These are phyloP conservation scores for Hycleus phaleratus DNA, from an alignment of 1,140 invertebrate genomes.

Conservation along the genomic window DNA sequence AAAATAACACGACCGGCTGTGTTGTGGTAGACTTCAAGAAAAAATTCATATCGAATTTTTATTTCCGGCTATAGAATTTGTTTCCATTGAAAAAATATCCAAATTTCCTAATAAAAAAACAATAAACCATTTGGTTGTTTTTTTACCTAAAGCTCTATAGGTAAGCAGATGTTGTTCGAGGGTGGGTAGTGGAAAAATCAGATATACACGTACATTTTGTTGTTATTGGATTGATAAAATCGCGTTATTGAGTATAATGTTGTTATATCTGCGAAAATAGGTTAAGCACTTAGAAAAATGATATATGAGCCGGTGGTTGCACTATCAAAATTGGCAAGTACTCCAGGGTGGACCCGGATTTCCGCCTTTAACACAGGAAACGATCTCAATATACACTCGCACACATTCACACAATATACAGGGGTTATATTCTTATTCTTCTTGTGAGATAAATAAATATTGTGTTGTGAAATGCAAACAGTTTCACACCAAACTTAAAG, in stretches of 20 bases:
- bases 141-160: slow-evolving; percentile 15
- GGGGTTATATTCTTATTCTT: no score
- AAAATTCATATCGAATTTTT: slow-evolving; percentile 8
- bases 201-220: slow-evolving; percentile 5
- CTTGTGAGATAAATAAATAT: slow-evolving; percentile 19
- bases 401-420: no score
- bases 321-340: slow-evolving; percentile 20
- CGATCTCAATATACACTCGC: slow-evolving; percentile 16
- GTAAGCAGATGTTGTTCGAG: slow-evolving; percentile 18
- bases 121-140: slow-evolving; percentile 16
- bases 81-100: slow-evolving; percentile 3
- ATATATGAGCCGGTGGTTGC: slow-evolving; percentile 17
- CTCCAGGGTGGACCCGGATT: slow-evolving; percentile 18
- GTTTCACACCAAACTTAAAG: no score
- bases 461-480: slow-evolving; percentile 7
- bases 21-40: neutral
- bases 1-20: neutral
- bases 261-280: no score
- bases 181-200: slow-evolving; percentile 7
- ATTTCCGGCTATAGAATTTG: slow-evolving; percentile 16
- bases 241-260: neutral
- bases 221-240: slow-evolving; percentile 10
- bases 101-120: slow-evolving; percentile 1
- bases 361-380: slow-evolving; percentile 19
- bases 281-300: neutral